Conservation (phyloP, 2,797 vertebrate species). For the Parauchenoglanis ngamensis region DNA sequence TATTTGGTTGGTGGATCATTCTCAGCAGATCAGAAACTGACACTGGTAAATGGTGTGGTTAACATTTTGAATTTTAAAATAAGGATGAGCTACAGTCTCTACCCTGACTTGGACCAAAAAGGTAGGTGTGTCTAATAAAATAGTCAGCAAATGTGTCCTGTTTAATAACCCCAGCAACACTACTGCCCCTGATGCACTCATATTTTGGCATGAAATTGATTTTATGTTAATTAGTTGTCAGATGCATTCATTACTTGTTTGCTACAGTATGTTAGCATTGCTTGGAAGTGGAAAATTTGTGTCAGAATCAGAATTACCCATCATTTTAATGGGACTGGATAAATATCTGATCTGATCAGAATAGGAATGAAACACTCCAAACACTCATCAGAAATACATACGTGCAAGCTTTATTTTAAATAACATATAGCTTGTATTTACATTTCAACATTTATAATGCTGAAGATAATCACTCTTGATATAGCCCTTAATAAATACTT, state of each 20-base stretch:
- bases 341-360: background rate
- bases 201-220: background rate
- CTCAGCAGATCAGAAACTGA: background rate
- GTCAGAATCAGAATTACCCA: background rate
- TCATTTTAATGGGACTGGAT: background rate
- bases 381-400: conserved; percentile 51
- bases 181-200: background rate
- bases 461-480: conserved; percentile 54
- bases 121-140: background rate
- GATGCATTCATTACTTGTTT: background rate
- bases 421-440: conserved; percentile 62
- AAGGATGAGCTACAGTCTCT: background rate
- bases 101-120: background rate
- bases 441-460: conserved; percentile 56
- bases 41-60: background rate
- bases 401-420: conserved; percentile 63
- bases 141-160: background rate
- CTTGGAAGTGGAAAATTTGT: background rate
- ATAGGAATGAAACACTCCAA: conserved; percentile 1
- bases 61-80: background rate
- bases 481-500: conserved; percentile 65
- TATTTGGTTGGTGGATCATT: background rate
- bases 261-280: background rate
- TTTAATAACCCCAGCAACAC: background rate
- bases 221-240: background rate